These are phyloP conservation scores for Tragulus kanchil DNA, from an alignment of 2,113 vertebrate species.

Conservation along the genomic window DNA sequence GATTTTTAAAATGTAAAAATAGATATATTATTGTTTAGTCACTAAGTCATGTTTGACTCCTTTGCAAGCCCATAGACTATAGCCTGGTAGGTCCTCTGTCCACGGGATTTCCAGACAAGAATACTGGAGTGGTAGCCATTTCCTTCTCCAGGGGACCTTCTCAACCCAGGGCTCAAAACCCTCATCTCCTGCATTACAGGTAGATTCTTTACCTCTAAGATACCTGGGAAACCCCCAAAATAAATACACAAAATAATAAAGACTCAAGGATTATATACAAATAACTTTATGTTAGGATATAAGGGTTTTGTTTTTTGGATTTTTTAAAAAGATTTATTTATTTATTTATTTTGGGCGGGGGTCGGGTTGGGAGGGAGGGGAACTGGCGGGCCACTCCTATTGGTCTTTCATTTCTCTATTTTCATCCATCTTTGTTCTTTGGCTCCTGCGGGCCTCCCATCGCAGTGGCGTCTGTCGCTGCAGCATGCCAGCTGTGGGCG, in stretches of 20 bases:
- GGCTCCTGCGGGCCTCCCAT: too few species aligned
- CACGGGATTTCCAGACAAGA: not conserved
- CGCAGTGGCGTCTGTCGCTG: too few species aligned
- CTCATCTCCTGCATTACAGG: not conserved
- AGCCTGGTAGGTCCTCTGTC: not conserved
- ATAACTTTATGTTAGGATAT: not conserved
- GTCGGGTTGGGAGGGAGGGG: too few species aligned
- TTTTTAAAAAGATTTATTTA: too few species aligned
- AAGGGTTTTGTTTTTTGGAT: not conserved
- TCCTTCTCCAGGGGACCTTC: not conserved
- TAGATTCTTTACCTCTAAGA: not conserved
- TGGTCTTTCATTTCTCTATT: too few species aligned
- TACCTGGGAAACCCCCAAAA: not conserved
- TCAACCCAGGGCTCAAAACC: not conserved
- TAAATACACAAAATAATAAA: not conserved
- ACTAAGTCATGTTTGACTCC: not conserved
- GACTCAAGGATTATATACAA: slow-evolving; percentile 1
- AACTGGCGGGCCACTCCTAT: too few species aligned
- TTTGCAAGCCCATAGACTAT: not conserved
- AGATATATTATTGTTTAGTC: not conserved
- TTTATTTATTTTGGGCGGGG: too few species aligned
- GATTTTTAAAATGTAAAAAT: not conserved
- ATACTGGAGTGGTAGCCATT: not conserved
- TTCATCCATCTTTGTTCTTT: too few species aligned
- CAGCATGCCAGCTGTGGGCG: too few species aligned